phyloP scores from a whole-genome alignment of 2,797 vertebrate species.

The Paedocypris micromegethes region DNA sequence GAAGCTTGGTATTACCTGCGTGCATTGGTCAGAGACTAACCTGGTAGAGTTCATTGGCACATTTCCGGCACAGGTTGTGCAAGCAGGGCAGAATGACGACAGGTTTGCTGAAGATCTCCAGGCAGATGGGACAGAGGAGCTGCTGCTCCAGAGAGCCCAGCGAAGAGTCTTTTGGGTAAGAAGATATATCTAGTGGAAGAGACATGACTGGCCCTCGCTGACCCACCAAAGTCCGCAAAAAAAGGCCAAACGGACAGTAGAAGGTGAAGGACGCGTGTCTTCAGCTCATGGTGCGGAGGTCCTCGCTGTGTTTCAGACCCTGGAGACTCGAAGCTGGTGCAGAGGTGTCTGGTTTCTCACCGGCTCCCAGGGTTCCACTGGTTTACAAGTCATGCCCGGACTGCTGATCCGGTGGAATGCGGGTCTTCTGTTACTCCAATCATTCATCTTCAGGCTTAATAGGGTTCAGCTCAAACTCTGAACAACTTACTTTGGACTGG shows the following conservation, averaged over 20 bases:
- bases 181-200: conserved; percentile 60
- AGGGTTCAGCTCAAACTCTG: not conserved
- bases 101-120: conserved; percentile 59
- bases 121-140: conserved; percentile 67
- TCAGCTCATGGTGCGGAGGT: not conserved
- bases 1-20: not conserved
- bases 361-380: conserved; percentile 34
- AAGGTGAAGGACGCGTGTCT: not conserved
- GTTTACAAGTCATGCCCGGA: conserved; percentile 49
- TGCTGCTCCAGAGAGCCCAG: conserved; percentile 68
- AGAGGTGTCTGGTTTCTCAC: conserved; percentile 56
- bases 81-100: conserved; percentile 60
- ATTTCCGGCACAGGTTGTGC: conserved; percentile 69
- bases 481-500: no score
- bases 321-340: no score
- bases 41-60: conserved; percentile 75
- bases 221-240: not conserved
- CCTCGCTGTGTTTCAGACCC: no score
- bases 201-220: conserved; percentile 54
- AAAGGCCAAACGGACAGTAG: not conserved
- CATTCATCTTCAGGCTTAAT: conserved; percentile 22
- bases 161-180: conserved; percentile 51
- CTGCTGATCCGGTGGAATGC: conserved; percentile 60
- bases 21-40: conserved; percentile 37
- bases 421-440: conserved; percentile 58